Base-by-base conservation (phyloP, 2,797 vertebrate species). In the Acridotheres tristis region DNA sequence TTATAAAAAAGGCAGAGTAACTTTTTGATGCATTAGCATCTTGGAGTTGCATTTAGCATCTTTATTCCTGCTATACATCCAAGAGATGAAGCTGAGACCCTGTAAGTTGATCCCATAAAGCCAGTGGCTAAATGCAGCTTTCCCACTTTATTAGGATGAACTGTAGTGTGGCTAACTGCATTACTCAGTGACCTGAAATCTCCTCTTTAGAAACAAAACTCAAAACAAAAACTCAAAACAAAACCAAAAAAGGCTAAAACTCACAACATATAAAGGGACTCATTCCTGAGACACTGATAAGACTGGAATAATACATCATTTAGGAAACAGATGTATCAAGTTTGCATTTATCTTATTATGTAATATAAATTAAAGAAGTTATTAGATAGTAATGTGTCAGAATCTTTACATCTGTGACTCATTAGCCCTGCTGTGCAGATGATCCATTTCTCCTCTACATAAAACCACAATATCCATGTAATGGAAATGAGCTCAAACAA, bases 351-450 rank as follows among this genome's bases (percentile, higher is more conserved):
- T 97, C 96, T 96, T 96, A 96, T 94, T 96, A 94, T 71, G 81
- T 96, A 95, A 96, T 96, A 95, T 87, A 96, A 97, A 65, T 97
- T 97, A 90, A 96, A 97, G 88, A 96, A 96, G 94, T 96, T 97
- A 97, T 96, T 97, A 97, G 93, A 95, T 85, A 96, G 96, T 96
- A 91, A 96, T 22, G 47, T 94, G 93, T 96, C 96, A 97, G 94
- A 90, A 91, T 95, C 93, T 94, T 96, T 96, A 97, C 97, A 98
- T 98, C 97, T 98, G 97, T 97, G 97, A 96, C 94, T 98, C 98
- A 98, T 98, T 97, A 98, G 96, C 59, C 94, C 94, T 91, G 85
- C 94, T 97, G 90, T 96, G 96, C 95, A 96, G 63, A 85, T 12
- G 90, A 94, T 86, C 89, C 73, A 73, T 94, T 97, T 94, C 90